Base-by-base conservation (phyloP, 2,888 invertebrate species). In the Catocala fraxini region DNA sequence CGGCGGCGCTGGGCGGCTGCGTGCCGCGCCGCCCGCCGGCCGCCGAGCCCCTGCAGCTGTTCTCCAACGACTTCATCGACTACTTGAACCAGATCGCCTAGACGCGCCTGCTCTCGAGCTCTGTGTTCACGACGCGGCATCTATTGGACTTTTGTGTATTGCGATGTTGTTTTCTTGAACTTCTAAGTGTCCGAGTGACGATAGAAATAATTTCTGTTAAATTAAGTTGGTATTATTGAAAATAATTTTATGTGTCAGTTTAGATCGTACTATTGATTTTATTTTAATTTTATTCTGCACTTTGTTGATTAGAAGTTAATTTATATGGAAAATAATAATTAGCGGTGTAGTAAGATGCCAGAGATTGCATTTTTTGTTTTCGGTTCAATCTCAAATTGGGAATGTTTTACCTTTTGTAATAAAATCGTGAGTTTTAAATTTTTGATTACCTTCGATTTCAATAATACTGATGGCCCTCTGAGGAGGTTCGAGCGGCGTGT, bases 31-130 rank as follows among this genome's bases (percentile, higher is more conserved):
- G 78, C 52, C 75, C 86, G 11, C 83, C 87, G 6, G 59, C 77
- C 63, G 76, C 83, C 33, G 88, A 89, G 25, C 88, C 94, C 42
- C 91, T 95, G 80, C 95, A 95, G 86, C 93, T 96, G 66, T 95
- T 96, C 86, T 95, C 95, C 65, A 95, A 95, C 85, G 95, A 95
- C 83, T 95, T 95, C 87, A 94, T 95, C 75, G 94, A 95, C 84
- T 95, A 95, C 86, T 87, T 95, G 78, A 95, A 95, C 87, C 95
- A 95, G 89, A 95, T 95, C 86, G 95, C 95, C 76, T 95, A 91
- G 88, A 63, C 60, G 49, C 9, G 74, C 68, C 6, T 39, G 25
- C 3, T 25, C 25, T 3, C 25, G 25, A 25, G 25, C 35, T 39
- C 6, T 7, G 7, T 39, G 25, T 25, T 3, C 68, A 75, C 63